Evolutionary conservation across 2,113 vertebrate species (phyloP).

Genomic region (Myxocyprinus asiaticus): DNA sequence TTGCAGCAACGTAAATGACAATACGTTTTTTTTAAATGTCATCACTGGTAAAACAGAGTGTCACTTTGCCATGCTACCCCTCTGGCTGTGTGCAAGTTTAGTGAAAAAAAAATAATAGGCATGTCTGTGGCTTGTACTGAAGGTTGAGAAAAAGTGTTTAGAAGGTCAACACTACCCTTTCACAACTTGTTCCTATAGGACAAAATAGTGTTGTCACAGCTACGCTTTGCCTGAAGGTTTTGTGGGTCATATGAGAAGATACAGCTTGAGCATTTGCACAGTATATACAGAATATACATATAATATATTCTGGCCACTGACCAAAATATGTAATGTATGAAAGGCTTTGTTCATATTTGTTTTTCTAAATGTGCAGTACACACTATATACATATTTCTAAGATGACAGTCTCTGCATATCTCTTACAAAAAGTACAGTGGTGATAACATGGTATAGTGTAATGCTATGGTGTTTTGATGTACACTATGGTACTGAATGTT

Average conservation of each 20-base stretch:
- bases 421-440: too few relatives aligned
- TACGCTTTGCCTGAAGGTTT: neutral
- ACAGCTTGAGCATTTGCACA: neutral
- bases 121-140: constrained; percentile 44
- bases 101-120: constrained; percentile 27
- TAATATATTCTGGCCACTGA: neutral
- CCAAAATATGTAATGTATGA: neutral
- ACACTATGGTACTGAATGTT: too few relatives aligned
- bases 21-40: constrained; percentile 51
- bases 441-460: too few relatives aligned
- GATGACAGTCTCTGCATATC: too few relatives aligned
- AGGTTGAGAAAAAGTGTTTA: constrained; percentile 52
- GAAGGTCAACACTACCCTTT: constrained; percentile 40
- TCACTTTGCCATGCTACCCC: constrained; percentile 45
- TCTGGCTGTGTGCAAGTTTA: constrained; percentile 44
- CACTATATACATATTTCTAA: neutral
- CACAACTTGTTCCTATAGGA: constrained; percentile 28
- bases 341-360: neutral
- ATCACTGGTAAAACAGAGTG: constrained; percentile 47
- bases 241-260: constrained; percentile 1
- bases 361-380: too few relatives aligned
- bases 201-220: neutral
- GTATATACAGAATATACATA: neutral
- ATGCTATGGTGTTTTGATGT: too few relatives aligned
- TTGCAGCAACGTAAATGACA: constrained; percentile 52